phyloP scores from a whole-genome alignment of 2,888 invertebrate species.

The Tuta absoluta region DNA sequence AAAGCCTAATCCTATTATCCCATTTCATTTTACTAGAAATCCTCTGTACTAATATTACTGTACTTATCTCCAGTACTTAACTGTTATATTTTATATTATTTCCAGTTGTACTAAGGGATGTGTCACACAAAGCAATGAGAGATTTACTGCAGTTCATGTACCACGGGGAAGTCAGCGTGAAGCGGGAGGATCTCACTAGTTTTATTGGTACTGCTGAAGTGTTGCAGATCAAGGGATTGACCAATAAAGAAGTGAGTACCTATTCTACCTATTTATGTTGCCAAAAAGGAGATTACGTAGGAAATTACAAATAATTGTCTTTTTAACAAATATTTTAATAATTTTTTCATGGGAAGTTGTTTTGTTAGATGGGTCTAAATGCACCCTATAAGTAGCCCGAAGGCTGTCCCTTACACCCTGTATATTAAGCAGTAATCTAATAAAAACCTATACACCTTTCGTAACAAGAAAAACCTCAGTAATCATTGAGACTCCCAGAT shows the following conservation, averaged over 20 bases:
- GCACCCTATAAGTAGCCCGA: too few species aligned
- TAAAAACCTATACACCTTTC: background rate
- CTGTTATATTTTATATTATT: slow-evolving; percentile 34
- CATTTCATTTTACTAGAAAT: background rate
- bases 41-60: background rate
- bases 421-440: slow-evolving; percentile 29
- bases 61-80: background rate
- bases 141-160: slow-evolving; percentile 89
- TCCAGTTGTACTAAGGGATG: slow-evolving; percentile 86
- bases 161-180: slow-evolving; percentile 87
- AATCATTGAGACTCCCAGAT: background rate
- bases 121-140: slow-evolving; percentile 85
- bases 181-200: slow-evolving; percentile 86
- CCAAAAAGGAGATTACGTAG: too few species aligned
- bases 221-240: slow-evolving; percentile 87
- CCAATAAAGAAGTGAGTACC: slow-evolving; percentile 76
- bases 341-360: too few species aligned
- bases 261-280: background rate
- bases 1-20: too few species aligned
- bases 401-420: too few species aligned
- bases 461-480: slow-evolving; percentile 7
- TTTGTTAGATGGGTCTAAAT: too few species aligned
- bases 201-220: slow-evolving; percentile 88
- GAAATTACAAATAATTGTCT: too few species aligned
- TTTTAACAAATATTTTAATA: too few species aligned